These are phyloP conservation scores for Fratercula arctica DNA, from an alignment of 2,797 vertebrate species.

Conservation along the genomic window DNA sequence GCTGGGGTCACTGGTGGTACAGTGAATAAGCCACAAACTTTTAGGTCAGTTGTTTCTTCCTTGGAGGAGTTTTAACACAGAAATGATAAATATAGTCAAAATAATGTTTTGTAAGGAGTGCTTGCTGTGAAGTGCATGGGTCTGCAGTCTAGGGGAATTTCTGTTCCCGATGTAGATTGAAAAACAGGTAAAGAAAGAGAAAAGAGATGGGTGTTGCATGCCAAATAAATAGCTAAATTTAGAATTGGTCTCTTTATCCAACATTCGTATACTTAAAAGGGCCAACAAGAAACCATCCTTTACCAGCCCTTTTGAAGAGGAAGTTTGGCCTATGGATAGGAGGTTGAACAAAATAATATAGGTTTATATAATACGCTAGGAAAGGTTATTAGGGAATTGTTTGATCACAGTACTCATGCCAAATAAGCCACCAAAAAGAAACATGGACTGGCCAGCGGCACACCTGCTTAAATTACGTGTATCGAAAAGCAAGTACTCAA, in stretches of 20 bases:
- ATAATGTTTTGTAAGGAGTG: background rate
- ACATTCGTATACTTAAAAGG: background rate
- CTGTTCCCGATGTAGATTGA: background rate
- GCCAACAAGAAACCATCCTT: background rate
- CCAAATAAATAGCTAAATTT: background rate
- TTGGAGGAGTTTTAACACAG: background rate
- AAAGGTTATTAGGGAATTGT: background rate
- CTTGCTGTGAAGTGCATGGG: background rate
- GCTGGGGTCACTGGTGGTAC: background rate
- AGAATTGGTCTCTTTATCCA: background rate
- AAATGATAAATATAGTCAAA: background rate
- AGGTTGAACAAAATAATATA: background rate
- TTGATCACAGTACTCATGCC: background rate
- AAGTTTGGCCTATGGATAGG: background rate
- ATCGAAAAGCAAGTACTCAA: fast-evolving
- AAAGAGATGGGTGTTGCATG: background rate
- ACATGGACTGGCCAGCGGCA: fast-evolving
- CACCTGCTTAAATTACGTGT: fast-evolving
- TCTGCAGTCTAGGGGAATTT: background rate
- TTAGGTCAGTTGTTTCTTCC: background rate
- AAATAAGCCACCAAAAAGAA: background rate
- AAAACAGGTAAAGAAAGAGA: background rate
- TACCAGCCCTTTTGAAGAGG: background rate
- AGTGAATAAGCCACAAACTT: conserved; percentile 16
- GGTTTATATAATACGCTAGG: background rate